phyloP scores from a whole-genome alignment of 2,888 invertebrate species.

The Dryococelus australis region DNA sequence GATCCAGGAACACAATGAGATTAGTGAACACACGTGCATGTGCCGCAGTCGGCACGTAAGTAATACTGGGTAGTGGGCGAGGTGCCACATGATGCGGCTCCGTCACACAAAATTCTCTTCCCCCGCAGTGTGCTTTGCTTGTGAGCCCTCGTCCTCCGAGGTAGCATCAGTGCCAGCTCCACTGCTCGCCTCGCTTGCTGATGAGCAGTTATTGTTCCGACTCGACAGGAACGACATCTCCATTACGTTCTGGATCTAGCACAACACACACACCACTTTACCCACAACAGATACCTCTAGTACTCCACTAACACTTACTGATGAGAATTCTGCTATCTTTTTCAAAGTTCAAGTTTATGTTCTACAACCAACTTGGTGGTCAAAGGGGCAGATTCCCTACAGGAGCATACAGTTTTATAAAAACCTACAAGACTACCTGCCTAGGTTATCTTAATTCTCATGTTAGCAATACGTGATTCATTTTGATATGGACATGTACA shows the following conservation, averaged over 20 bases:
- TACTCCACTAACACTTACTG: background rate
- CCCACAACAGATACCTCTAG: background rate
- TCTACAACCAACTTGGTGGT: too few species aligned
- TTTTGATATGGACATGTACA: too few species aligned
- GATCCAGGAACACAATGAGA: background rate
- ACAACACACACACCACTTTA: background rate
- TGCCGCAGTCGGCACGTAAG: background rate
- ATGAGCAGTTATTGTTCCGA: conserved; percentile 68
- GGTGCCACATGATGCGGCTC: background rate
- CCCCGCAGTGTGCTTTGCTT: conserved; percentile 24
- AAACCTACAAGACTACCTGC: too few species aligned
- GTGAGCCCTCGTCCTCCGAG: conserved; percentile 36
- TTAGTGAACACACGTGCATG: background rate
- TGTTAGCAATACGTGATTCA: too few species aligned
- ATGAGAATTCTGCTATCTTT: too few species aligned
- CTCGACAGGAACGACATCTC: conserved; percentile 72
- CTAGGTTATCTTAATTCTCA: too few species aligned
- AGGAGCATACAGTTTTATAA: too few species aligned
- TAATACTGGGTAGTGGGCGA: background rate
- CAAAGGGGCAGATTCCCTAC: too few species aligned
- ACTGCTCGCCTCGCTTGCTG: conserved; percentile 47
- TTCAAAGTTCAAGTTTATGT: too few species aligned
- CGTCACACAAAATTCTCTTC: conserved; percentile 39
- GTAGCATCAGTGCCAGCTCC: conserved; percentile 32
- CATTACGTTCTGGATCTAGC: conserved; percentile 64